Conservation (phyloP, 2,113 vertebrate genomes). For the Limnothrissa miodon region DNA sequence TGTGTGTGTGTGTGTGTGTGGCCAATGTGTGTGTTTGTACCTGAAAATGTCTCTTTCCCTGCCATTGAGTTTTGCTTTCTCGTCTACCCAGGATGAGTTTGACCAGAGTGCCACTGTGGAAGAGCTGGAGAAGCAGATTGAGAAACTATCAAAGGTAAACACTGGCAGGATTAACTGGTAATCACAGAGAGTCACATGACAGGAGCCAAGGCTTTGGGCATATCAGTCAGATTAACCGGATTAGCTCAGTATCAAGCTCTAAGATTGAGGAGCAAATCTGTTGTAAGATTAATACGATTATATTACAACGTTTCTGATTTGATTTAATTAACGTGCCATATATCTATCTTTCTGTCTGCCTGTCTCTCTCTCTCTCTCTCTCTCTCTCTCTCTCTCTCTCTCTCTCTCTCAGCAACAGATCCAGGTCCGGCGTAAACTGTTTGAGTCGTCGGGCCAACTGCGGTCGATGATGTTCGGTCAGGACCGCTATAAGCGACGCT, state of each 20-base stretch:
- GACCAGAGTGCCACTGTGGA: slow-evolving; percentile 84
- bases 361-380: not conserved
- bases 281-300: not conserved
- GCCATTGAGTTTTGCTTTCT: slow-evolving; percentile 38
- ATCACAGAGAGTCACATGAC: slow-evolving; percentile 1
- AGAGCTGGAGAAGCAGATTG: slow-evolving; percentile 92
- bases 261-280: not conserved
- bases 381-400: not conserved
- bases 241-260: not conserved
- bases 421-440: slow-evolving; percentile 88
- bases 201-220: not conserved
- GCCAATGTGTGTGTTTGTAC: not conserved
- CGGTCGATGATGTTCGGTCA: slow-evolving; percentile 93
- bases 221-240: not conserved
- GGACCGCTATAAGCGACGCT: slow-evolving; percentile 88
- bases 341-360: too few species aligned
- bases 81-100: slow-evolving; percentile 79
- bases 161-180: not conserved
- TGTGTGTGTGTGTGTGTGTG: not conserved
- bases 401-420: slow-evolving; percentile 81
- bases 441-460: slow-evolving; percentile 85
- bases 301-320: not conserved
- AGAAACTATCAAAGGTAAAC: slow-evolving; percentile 87
- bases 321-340: not conserved
- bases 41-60: slow-evolving; percentile 30